Evolutionary conservation across 2,888 invertebrate genomes (phyloP), one percentile per base, ranked within the genome.

Genomic region (Scaeva pyrastri): DNA sequence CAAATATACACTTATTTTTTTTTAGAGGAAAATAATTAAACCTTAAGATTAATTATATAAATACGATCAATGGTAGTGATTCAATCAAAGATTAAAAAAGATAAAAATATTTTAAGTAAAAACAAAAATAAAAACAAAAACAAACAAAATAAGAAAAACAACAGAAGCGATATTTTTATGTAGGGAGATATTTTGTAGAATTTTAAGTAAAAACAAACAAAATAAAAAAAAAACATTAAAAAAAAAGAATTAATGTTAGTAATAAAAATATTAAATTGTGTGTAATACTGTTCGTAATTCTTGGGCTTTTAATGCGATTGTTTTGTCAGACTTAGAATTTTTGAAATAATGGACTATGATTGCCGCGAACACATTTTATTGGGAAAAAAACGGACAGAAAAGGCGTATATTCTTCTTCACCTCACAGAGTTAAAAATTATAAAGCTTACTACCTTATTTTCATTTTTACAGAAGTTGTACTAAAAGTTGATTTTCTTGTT

Each of bases 201-300:
- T 85, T 81, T 81, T 85, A 85, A 85, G 85, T 21, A 21, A 21
- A 41, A 71, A 56, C 19, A 71, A 43, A 58, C 19, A 39, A 70
- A 74, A 39, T 31, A 50, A 50, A 50, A 21, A 50, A 19, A 12
- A 12, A 23, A 39, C 39, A 39, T 39, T 39, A 39, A 10, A 39
- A 50, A 50, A 50, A 14, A 11, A 50, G 10, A 50, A 26, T 76
- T 56, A 80, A 80, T 76, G 81, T 81, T 81, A 85, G 76, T 50
- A 85, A 76, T 81, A 81, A 85, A 85, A 81, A 85, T 80, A 85
- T 85, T 64, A 81, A 83, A 85, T 77, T 85, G 85, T 85, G 85
- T 85, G 80, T 85, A 81, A 68, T 41, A 55, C 43, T 85, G 75
- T 84, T 85, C 68, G 70, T 64, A 66, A 60, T 11, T 48, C 4